These are phyloP conservation scores for Ptychodera flava DNA, from an alignment of 35 echinoderm and acorn worm species.

Conservation along the genomic window DNA sequence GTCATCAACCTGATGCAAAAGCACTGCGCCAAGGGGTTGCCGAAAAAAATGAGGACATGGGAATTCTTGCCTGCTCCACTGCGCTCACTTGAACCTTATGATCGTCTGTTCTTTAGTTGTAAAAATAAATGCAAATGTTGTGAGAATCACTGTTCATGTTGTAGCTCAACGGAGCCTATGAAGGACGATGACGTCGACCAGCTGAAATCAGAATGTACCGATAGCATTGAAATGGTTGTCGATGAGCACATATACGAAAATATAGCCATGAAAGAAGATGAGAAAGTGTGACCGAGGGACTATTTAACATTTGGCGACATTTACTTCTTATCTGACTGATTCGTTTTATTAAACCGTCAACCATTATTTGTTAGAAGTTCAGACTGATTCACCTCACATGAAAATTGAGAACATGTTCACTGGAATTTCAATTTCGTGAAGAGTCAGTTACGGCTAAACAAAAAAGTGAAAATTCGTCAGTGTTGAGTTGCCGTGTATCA, in stretches of 20 bases:
- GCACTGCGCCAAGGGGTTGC: background rate
- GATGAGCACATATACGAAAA: background rate
- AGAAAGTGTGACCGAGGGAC: too few relatives aligned
- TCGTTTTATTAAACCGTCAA: too few relatives aligned
- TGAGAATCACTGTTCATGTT: background rate
- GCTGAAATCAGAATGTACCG: background rate
- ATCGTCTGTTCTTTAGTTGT: background rate
- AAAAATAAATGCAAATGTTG: background rate
- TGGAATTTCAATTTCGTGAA: too few relatives aligned
- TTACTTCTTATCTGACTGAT: too few relatives aligned
- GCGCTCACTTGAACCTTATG: conserved; percentile 2
- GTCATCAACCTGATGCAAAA: background rate
- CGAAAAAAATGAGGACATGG: background rate
- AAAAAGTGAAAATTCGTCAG: too few relatives aligned
- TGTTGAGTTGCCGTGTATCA: too few relatives aligned
- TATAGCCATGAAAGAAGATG: background rate
- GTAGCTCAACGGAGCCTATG: background rate
- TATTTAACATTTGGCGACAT: too few relatives aligned
- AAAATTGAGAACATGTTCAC: too few relatives aligned
- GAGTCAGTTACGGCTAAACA: too few relatives aligned
- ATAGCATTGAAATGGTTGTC: background rate
- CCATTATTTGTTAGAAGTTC: too few relatives aligned
- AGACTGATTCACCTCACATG: too few relatives aligned
- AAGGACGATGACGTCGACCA: background rate
- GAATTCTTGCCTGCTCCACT: background rate